Evolutionary conservation across 2,113 vertebrate species (phyloP).

Genomic region (Bungarus multicinctus): DNA sequence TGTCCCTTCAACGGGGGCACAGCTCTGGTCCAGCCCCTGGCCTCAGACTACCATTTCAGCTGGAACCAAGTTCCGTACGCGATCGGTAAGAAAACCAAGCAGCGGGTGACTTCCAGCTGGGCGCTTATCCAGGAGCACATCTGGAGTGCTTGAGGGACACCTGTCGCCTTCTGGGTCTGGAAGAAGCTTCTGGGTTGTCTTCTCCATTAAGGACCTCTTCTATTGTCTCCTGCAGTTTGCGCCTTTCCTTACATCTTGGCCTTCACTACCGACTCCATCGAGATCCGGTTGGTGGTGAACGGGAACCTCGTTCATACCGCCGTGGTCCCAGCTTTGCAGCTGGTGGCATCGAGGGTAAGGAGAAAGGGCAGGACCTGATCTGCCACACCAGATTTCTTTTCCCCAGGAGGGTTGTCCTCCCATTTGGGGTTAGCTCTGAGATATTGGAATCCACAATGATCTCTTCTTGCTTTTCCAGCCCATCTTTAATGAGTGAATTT

Average conservation of each 20-base stretch:
- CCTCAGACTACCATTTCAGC: constrained; percentile 96
- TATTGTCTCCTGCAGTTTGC: constrained; percentile 80
- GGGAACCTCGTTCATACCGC: constrained; percentile 97
- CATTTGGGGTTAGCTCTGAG: neutral
- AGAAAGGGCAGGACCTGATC: neutral
- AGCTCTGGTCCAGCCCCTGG: constrained; percentile 88
- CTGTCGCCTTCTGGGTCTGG: neutral
- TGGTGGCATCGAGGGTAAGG: constrained; percentile 91
- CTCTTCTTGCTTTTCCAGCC: neutral
- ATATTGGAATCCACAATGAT: neutral
- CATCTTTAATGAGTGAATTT: too few relatives aligned
- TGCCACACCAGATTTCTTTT: neutral
- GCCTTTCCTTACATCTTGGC: constrained; percentile 97
- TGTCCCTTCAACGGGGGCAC: constrained; percentile 92
- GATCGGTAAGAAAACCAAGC: constrained; percentile 83
- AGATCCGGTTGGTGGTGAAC: constrained; percentile 96
- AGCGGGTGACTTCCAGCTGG: neutral
- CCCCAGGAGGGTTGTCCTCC: neutral
- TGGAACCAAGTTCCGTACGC: constrained; percentile 98
- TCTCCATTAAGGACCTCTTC: neutral
- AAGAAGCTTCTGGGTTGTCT: neutral
- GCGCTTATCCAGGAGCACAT: neutral
- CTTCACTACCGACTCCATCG: constrained; percentile 96
- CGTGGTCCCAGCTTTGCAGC: constrained; percentile 91
- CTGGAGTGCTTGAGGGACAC: neutral